Evolutionary conservation across 2,888 invertebrate genomes (phyloP).

Genomic region (Drosophila nr. fundita): DNA sequence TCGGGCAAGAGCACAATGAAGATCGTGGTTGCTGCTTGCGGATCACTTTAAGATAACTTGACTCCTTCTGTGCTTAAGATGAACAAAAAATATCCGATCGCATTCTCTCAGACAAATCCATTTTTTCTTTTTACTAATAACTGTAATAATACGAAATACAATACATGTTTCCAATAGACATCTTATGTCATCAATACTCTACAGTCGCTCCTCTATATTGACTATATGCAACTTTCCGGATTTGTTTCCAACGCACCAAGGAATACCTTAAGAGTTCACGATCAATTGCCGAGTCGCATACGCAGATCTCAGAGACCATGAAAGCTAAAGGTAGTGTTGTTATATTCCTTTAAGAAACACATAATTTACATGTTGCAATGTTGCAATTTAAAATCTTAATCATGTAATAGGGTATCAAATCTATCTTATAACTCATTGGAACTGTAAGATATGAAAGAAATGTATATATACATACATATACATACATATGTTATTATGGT

Average conservation of each 20-base stretch:
- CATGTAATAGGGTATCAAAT: not conserved
- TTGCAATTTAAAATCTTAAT: not conserved
- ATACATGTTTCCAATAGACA: constrained; percentile 70
- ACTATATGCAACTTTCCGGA: constrained; percentile 30
- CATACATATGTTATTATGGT: not conserved
- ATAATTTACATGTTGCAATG: not conserved
- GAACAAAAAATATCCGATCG: constrained; percentile 52
- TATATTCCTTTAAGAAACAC: not conserved
- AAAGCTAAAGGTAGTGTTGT: not conserved
- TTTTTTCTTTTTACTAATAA: constrained; percentile 65
- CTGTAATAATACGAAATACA: constrained; percentile 74
- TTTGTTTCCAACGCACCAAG: constrained; percentile 30
- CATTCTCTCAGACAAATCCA: constrained; percentile 58
- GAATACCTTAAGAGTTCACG: constrained; percentile 37
- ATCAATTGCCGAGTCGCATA: not conserved
- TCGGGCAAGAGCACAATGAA: no score
- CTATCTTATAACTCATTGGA: not conserved
- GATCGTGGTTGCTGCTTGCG: constrained; percentile 92
- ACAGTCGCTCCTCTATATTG: constrained; percentile 18
- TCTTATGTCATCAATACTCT: constrained; percentile 28
- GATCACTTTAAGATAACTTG: constrained; percentile 88
- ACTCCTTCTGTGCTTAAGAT: constrained; percentile 58
- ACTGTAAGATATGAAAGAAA: not conserved
- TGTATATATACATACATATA: not conserved
- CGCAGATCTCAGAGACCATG: not conserved